Base-by-base conservation (phyloP, 2,888 invertebrate species). In the Orgyia antiqua region DNA sequence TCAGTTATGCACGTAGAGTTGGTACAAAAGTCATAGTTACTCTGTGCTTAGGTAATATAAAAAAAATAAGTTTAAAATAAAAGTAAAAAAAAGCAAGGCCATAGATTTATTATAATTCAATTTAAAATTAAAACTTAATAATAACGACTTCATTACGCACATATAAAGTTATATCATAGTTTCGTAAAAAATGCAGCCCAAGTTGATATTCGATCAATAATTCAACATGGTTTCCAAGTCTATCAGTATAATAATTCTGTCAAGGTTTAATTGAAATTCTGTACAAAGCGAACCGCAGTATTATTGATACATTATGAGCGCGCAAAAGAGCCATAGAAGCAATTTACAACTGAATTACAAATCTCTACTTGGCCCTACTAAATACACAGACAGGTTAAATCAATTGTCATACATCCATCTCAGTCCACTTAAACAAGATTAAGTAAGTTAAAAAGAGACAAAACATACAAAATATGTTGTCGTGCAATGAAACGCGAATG, bases 321-420 rank as follows among this genome's bases (percentile, higher is more conserved):
- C 68, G 76, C 75, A 58, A 80, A 79, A 82, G 80, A 80, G 76
- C 75, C 71, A 69, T 78, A 71, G 55, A 65, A 36, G 62, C 75
- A 75, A 83, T 84, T 84, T 80, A 82, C 83, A 83, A 77, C 78
- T 74, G 83, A 78, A 82, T 83, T 80, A 83, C 83, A 83, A 84
- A 84, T 82, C 80, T 73, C 67, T 66, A 68, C 72, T 68, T 55
- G 58, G 64, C 75, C 67, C 44, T 70, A 68, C 77, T 80, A 82
- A 83, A 78, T 68, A 84, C 77, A 83, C 83, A 82, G 76, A 70
- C 73, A 60, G 66, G 72, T 70, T 77, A 78, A 79, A 82, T 80
- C 80, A 80, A 82, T 78, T 72, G 75, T 60, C 40, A 17, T 58
- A 51, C 30, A 25, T 30, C 62, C 27, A 21, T 75, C 74, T 45